Base-by-base conservation (phyloP, 2,797 vertebrate species). In the Lerista edwardsae region DNA sequence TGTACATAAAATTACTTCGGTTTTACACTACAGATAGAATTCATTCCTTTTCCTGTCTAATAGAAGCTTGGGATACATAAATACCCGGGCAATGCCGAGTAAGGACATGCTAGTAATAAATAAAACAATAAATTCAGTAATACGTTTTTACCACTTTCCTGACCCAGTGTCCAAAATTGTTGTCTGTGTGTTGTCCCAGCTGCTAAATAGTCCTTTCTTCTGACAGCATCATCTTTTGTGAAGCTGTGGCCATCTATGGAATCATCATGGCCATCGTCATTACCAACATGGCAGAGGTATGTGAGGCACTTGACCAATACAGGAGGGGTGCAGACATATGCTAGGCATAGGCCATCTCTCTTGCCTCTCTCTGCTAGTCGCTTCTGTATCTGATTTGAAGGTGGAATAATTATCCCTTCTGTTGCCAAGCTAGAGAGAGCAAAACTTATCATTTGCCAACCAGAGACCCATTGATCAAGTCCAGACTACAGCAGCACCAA, bases 191-290 rank as follows among this genome's bases (percentile, higher is more conserved):
- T 44, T 51, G 11, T n/a, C 51, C 9, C 31, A 51, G 9, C 59
- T 51, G 34, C 62, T 91, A 76, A 82, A 76, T 27, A 83, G 79
- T 84, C 44, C n/a, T 92, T 88, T 92, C 68, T 86, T 68, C 67
- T 31, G 41, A 17, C 89, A 99, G 99, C 91, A 99, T 99, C 92
- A 99, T 99, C 93, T 99, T 99, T 96, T 99, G 99, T 84, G 99
- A 99, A 96, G 99, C 99, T 78, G 99, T 99, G 83, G 99, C 99
- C 62, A 99, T 99, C 94, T 99, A 99, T 0, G 99, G 99, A 80
- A 99, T 99, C 95, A 99, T 99, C 94, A 99, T 99, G 99, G 99
- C 99, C 25, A 99, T 99, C 85, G 98, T 99, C 85, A 99, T 99
- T 94, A 99, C 98, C 96, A 99, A 99, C 94, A 97, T 99, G 98